Percentiles rank a stretch among this genome's conserved stretches.
Conservation (phyloP, 2,113 vertebrate genomes). For the Mus pahari region DNA sequence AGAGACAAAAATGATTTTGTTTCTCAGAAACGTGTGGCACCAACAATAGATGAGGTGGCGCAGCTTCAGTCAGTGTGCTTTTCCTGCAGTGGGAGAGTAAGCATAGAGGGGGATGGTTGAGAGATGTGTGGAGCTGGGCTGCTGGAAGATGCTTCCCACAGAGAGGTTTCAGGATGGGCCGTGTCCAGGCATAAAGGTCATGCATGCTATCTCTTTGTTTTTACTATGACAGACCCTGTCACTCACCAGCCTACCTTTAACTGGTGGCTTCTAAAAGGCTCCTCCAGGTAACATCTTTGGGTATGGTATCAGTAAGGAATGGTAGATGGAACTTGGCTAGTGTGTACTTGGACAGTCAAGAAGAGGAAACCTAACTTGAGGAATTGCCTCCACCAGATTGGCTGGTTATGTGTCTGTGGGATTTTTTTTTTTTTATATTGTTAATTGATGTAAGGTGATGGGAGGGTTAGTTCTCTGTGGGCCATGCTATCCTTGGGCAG, state of each 20-base stretch:
- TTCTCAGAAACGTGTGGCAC: background rate
- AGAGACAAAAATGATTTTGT: background rate
- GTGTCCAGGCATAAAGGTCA: background rate
- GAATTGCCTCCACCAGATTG: background rate
- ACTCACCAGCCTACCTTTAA: background rate
- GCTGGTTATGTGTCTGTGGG: background rate
- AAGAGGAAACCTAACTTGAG: background rate
- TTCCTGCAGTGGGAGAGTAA: background rate
- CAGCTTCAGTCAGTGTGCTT: background rate
- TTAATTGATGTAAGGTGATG: background rate
- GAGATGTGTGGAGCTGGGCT: background rate
- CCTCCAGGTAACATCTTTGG: background rate
- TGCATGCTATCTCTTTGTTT: background rate
- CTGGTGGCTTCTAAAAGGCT: background rate
- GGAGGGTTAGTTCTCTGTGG: background rate
- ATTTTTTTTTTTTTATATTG: background rate
- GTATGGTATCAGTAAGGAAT: background rate
- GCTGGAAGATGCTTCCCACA: background rate
- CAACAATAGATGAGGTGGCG: background rate
- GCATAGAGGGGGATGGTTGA: background rate
- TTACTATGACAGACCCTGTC: background rate
- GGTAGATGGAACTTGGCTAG: background rate
- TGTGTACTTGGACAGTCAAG: background rate
- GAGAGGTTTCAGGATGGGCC: background rate
- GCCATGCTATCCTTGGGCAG: background rate